A percentile compares a stretch with the other conserved stretches of the same genome.
phyloP scores from a whole-genome alignment of 2,888 invertebrate genomes.

The Chrysolina oricalcia region DNA sequence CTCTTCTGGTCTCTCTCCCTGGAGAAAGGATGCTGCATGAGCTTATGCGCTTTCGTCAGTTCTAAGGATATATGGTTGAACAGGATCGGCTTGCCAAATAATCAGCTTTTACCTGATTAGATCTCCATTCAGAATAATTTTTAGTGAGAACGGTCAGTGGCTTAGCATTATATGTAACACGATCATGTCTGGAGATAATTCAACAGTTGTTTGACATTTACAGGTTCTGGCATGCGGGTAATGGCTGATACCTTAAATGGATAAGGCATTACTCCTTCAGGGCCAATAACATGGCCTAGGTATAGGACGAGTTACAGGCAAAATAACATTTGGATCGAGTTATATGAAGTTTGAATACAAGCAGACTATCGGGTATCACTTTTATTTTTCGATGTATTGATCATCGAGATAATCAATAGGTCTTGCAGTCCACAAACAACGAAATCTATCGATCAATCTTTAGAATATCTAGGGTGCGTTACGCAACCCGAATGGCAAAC shows the following conservation, averaged over 20 bases:
- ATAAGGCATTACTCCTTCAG: too few relatives aligned
- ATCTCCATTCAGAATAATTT: slow-evolving; percentile 23
- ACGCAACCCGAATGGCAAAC: slow-evolving; percentile 58
- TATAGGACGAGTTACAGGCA: slow-evolving; percentile 37
- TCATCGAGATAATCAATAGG: slow-evolving; percentile 58
- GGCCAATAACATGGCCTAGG: too few relatives aligned
- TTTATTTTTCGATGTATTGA: slow-evolving; percentile 46
- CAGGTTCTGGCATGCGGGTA: too few relatives aligned
- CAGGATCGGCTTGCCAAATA: too few relatives aligned
- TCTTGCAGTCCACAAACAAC: slow-evolving; percentile 47
- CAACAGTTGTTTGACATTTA: too few relatives aligned
- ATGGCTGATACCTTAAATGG: too few relatives aligned
- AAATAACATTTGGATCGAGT: slow-evolving; percentile 57
- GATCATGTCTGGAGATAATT: too few relatives aligned
- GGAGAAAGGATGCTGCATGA: slow-evolving; percentile 43
- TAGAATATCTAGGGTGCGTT: slow-evolving; percentile 58
- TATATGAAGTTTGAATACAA: slow-evolving; percentile 45
- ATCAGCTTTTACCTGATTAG: slow-evolving; percentile 34
- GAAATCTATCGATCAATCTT: slow-evolving; percentile 54
- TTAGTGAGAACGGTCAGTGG: slow-evolving; percentile 21
- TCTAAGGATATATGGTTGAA: slow-evolving; percentile 48
- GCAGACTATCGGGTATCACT: background rate
- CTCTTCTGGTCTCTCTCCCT: slow-evolving; percentile 51
- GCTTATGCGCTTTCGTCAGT: slow-evolving; percentile 52
- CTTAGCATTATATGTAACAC: too few relatives aligned